These are phyloP conservation scores for Sarcophaga subvicina DNA, from an alignment of 2,888 invertebrate species.

Conservation along the genomic window DNA sequence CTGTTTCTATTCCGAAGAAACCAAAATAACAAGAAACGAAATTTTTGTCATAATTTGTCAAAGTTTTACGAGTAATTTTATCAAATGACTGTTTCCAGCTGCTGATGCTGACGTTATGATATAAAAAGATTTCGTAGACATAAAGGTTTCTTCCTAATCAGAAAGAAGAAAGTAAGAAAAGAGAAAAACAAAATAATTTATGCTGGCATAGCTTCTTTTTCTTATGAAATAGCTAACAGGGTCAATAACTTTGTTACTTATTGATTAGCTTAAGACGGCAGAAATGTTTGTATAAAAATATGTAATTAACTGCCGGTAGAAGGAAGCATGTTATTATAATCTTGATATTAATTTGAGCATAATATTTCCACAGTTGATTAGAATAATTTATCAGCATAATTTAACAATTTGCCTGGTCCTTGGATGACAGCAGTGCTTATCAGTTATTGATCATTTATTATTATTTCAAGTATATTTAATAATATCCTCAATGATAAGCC, in stretches of 20 bases:
- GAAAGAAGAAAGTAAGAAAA: too few species aligned
- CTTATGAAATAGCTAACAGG: not conserved
- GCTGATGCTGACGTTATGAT: not conserved
- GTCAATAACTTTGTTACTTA: not conserved
- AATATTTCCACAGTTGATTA: too few species aligned
- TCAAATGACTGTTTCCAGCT: not conserved
- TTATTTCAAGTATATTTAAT: too few species aligned
- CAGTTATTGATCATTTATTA: too few species aligned
- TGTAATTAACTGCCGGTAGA: not conserved
- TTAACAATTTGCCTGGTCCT: too few species aligned
- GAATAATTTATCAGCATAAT: too few species aligned
- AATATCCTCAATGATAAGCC: too few species aligned
- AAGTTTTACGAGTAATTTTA: constrained; percentile 48
- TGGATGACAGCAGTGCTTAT: too few species aligned
- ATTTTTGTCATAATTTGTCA: constrained; percentile 54
- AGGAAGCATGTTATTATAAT: not conserved
- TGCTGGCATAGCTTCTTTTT: not conserved
- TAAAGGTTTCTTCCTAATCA: not conserved
- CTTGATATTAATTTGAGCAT: too few species aligned
- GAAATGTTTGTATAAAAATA: too few species aligned
- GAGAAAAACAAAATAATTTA: not conserved
- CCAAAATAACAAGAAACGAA: not conserved
- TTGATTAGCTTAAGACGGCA: not conserved
- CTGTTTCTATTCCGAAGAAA: not conserved
- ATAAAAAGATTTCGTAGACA: not conserved